Base-by-base conservation (phyloP, 1,140 invertebrate genomes). In the Drosophila simulans region DNA sequence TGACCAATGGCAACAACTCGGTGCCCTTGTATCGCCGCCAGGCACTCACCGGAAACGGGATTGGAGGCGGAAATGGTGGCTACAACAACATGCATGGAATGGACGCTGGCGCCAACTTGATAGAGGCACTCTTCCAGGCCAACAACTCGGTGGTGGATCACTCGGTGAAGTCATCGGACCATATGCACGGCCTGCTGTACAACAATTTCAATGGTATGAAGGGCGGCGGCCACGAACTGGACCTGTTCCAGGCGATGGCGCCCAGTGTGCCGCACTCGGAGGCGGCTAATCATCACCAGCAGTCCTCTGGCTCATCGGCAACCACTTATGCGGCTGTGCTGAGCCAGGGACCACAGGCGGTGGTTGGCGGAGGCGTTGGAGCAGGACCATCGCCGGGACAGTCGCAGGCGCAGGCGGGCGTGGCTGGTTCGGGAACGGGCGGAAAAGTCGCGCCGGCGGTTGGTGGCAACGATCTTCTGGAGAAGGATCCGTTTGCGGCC, bases 1-100 rank as follows among this genome's bases (percentile, higher is more conserved):
- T 81, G 22, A 86, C 62, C 34, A 85, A 86, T 62, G 82, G 77
- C 15, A 83, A 68, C 46, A 83, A 49, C 45, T 93, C 93, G 5
- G 91, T 93, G 53, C 93, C 93, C 1, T 76, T 94, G 15, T 94
- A 94, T 63, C 86, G 92, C 13, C 84, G 93, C 5, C 93, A 94
- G 71, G 91, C 92, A 12, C 70, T 89, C 58, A 39, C 90, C 11
- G 85, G 76, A 35, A 92, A 76, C 64, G 92, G 69, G 71, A 48
- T 68, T 10, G 68, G 52, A 49, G 82, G 84, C 5, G 90, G 84
- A 0, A 92, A 90, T 13, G 84, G 43, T 69, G 31, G 31, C 49
- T 89, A 66, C 69, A 88, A 77, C 79, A 83, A 73, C 49, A 91
- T 86, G 75, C 81, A 78, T 0, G 79, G 88, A 3, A 52, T 91